Base-by-base conservation (phyloP, 2,888 invertebrate species). In the Aquatica leii region DNA sequence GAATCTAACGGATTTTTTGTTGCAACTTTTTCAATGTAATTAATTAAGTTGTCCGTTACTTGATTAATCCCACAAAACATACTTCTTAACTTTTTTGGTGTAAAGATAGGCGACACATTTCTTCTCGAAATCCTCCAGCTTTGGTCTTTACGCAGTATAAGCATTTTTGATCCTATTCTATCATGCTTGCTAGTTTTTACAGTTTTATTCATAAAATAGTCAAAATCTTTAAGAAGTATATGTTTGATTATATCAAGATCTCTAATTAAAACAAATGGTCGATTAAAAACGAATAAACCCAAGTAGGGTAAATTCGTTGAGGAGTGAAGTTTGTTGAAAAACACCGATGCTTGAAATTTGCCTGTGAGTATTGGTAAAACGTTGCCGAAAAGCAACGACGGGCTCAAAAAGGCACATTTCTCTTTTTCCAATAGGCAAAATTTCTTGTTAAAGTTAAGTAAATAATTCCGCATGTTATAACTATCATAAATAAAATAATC, bases 61-160 rank as follows among this genome's bases (percentile, higher is more conserved):
- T 81, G 78, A 9, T 77, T 62, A 70, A 84, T 80, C 11, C 84
- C 72, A 0, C 78, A 76, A 17, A 83, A 79, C 84, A 85, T 84
- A 37, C 74, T 74, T 70, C 81, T 84, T 66, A 86, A 75, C 72
- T 85, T 86, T 15, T 83, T 84, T 1, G 82, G 79, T 1, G 85
- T 83, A 69, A 86, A 82, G 0, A 83, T 82, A 0, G 86, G 85
- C 0, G 84, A 82, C 17, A 86, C 76, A 62, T 84, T 84, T 1
- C 79, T 73, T 17, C 86, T 77, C 14, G 85, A 71, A 40, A 78
- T 78, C 67, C 81, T 83, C 86, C 86, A 86, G 1, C 80, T 79
- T 0, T 82, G 81, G 50, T 82, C 83, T 57, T 79, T 81, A 37
- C 83, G 66, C 1, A 80, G 77, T 56, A 84, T 73, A n/a, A 82